Evolutionary conservation across 2,113 vertebrate species (phyloP), one percentile per base, ranked within the genome.

Genomic region (Tichodroma muraria): DNA sequence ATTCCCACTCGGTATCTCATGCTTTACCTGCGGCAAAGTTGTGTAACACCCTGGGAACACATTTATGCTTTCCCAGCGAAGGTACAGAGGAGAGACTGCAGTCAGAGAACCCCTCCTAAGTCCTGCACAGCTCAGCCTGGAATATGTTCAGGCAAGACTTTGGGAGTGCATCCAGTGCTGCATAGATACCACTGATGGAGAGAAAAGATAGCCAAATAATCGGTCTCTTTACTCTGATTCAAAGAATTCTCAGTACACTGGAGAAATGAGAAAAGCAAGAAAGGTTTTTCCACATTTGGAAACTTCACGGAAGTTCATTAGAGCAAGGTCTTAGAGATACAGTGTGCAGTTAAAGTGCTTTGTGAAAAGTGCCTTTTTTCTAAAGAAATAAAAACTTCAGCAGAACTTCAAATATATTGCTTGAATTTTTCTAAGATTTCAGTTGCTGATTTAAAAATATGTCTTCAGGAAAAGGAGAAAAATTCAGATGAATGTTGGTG

Each of bases 101-200:
- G 76, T 97, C 40, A 77, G 83, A 92, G 61, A 88, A 86, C 82
- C 65, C 80, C 93, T 97, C 93, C 88, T 93, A 91, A 83, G 69
- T 75, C 79, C 80, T 95, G 77, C 85, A 88, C 64, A 86, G 42
- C 83, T 88, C 65, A 65, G 61, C 52, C 61, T 80, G 66, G 79
- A 91, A 90, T 95, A 84, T 81, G 87, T 95, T 96, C 76, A 81
- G 95, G 80, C 93, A 97, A 65, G 94, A 96, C 60, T 90, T 83
- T 84, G 90, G 94, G 80, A 94, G 23, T 24, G 15, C 45, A 71
- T 88, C 83, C 94, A 94, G 76, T 64, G 14, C 83, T 88, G 80
- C 37, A 15, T 6, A 88, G 92, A 78, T 92, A 95, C 42, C 80
- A 71, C 69, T 9, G 72, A 94, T 94, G 76, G 76, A 84, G 56